Evolutionary conservation across 1,140 invertebrate species (phyloP), one percentile per base, ranked within the genome.

Genomic region (Procambarus clarkii): DNA sequence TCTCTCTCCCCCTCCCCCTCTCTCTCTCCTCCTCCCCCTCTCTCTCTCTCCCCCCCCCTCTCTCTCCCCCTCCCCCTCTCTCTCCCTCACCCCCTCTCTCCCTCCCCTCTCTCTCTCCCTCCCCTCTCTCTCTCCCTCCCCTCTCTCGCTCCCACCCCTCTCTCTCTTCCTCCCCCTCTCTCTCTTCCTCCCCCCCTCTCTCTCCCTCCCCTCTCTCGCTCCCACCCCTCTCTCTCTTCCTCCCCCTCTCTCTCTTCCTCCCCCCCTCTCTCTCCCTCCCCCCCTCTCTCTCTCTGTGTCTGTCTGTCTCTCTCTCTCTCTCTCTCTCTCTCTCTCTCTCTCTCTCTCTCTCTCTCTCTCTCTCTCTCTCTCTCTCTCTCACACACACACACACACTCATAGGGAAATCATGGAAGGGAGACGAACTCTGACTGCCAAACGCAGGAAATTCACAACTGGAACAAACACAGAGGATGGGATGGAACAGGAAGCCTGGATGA

Each of bases 221-320:
- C n/a, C n/a, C n/a, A n/a, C n/a, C 44, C 21, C 58, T 48, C 58
- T 48, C 58, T 48, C 58, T 64, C 58, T 50, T 21, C 34, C 48
- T 60, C 69, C 48, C 24, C 45, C 44, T 74, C 24, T 34, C 69
- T 60, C 45, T 60, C 69, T 60, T 8, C 44, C 64, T 58, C 64
- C 44, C 44, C 58, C 44, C 69, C 83, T 74, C 60, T 85, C 83
- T 74, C 60, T 74, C 45, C 46, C 60, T 74, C 60, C 46, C 64
- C 45, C 83, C 34, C 3, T 64, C 50, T 64, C 82, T 64, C 58
- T 44, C 50, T n/a, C 15, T 64, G 8, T 64, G 50, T 64, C 82
- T 84, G 44, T 64, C 82, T 34, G 21, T 15, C 54, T 64, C 50
- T 64, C 82, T 64, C 82, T 84, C 50, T 13, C 48, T 64, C 82